Evolutionary conservation across 2,113 vertebrate species (phyloP), one percentile per base, ranked within the genome.

Genomic region (Acrocephalus arundinaceus): DNA sequence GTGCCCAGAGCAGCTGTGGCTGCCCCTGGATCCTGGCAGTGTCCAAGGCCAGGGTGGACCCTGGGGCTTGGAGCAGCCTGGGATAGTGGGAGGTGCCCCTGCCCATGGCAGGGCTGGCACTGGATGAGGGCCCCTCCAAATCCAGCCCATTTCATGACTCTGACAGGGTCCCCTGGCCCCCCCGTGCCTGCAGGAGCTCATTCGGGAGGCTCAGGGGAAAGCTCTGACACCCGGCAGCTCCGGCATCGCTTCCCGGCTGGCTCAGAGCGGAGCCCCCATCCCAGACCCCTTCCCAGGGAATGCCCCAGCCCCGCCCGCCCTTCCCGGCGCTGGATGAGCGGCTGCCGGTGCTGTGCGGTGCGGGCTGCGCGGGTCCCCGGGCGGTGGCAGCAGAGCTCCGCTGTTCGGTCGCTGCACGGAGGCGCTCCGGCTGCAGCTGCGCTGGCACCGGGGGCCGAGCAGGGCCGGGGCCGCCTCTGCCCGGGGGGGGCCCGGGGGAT

Each of bases 361-460:
- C 25, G 48, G 9, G 45, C 25, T 10, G 52, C 1, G 22, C 9
- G 8, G n/a, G 2, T 58, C 3, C 75, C 92, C 94, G 76, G 80
- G 52, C 28, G 93, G 90, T 86, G 95, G 93, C 95, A 94, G 95
- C 93, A 91, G 81, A 93, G 93, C 85, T 89, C 87, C 7, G 37
- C 76, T 30, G 9, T 22, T 25, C 49, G 0, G 3, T 14, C 16
- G 55, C 67, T 2, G 28, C 41, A 1, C 13, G 27, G 7, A 51
- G 73, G 57, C 2, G 67, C 61, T 74, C 33, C 4, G 17, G 54
- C 63, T 1, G 57, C 19, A 6, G 46, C 24, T 0, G 46, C 8
- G 10, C n/a, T 15, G 3, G 16, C 30, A 35, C 33, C 37, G 49
- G 3, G 28, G 13, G 3, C 21, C 2, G 35, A 31, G 52, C 28